phyloP scores from a whole-genome alignment of 2,113 vertebrate species.

The Heterocephalus glaber region DNA sequence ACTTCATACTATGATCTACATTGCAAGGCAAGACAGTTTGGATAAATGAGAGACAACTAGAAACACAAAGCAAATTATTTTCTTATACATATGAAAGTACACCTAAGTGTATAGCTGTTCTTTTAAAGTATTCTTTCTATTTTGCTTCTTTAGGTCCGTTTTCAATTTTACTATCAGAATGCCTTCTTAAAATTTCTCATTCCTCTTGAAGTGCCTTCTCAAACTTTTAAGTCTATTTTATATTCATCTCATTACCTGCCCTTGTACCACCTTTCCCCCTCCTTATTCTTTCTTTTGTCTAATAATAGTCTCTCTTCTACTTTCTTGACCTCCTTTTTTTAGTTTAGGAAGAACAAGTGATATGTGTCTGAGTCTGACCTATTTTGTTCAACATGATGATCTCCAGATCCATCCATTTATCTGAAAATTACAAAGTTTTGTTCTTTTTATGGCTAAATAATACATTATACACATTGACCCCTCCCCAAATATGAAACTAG shows the following conservation, averaged over 20 bases:
- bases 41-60: not conserved
- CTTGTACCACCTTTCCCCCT: not conserved
- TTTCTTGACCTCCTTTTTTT: not conserved
- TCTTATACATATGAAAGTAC: not conserved
- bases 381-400: not conserved
- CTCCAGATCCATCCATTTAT: not conserved
- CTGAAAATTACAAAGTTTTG: not conserved
- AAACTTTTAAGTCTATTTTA: not conserved
- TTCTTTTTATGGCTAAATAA: not conserved
- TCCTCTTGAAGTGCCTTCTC: not conserved
- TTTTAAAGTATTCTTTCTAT: not conserved
- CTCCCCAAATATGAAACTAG: not conserved
- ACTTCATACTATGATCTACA: not conserved
- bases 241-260: not conserved
- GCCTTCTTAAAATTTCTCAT: not conserved
- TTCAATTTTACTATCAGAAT: conserved; percentile 29
- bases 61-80: not conserved
- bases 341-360: not conserved
- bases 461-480: not conserved
- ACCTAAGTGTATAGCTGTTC: not conserved
- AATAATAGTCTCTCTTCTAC: not conserved
- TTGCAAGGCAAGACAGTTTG: not conserved
- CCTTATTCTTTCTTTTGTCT: not conserved
- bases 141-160: not conserved
- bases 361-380: not conserved